These are phyloP conservation scores for Agriopis marginaria DNA, from an alignment of 2,888 invertebrate species.

Conservation along the genomic window DNA sequence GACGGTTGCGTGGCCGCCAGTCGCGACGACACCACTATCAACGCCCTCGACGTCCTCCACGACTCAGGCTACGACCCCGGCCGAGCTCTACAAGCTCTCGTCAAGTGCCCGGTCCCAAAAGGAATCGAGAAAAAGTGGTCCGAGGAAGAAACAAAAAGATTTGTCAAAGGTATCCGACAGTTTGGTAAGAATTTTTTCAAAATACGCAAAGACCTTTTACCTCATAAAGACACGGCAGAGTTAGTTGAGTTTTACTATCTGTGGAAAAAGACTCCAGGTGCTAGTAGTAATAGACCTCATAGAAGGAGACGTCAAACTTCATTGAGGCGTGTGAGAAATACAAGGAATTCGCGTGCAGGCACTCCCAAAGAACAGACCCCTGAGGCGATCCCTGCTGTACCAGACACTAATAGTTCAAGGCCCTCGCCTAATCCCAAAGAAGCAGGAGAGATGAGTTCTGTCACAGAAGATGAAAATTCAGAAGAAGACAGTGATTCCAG, in stretches of 20 bases:
- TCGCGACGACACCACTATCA: constrained; percentile 98
- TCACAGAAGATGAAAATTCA: constrained; percentile 96
- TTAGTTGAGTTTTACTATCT: constrained; percentile 99
- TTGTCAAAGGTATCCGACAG: constrained; percentile 98
- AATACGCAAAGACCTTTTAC: constrained; percentile 97
- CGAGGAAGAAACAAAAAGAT: constrained; percentile 98
- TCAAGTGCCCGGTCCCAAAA: constrained; percentile 98
- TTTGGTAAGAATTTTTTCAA: constrained; percentile 99
- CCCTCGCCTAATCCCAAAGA: constrained; percentile 90
- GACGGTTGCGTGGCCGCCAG: constrained; percentile 99
- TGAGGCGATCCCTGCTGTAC: constrained; percentile 83
- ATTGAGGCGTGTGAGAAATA: constrained; percentile 94
- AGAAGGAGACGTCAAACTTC: constrained; percentile 95
- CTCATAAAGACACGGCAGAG: constrained; percentile 98
- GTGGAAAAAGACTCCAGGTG: constrained; percentile 99
- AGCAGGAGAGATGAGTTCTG: constrained; percentile 91
- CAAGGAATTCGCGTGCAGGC: constrained; percentile 94
- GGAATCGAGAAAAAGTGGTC: constrained; percentile 99
- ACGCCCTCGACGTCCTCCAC: constrained; percentile 98
- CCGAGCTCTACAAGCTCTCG: constrained; percentile 97
- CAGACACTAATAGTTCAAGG: constrained; percentile 84
- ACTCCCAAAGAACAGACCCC: constrained; percentile 91
- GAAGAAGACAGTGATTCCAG: constrained; percentile 98
- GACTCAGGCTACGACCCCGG: constrained; percentile 98
- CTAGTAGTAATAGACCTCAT: constrained; percentile 98